Evolutionary conservation across 1,140 invertebrate species (phyloP).

Genomic region (Listronotus oregonensis): DNA sequence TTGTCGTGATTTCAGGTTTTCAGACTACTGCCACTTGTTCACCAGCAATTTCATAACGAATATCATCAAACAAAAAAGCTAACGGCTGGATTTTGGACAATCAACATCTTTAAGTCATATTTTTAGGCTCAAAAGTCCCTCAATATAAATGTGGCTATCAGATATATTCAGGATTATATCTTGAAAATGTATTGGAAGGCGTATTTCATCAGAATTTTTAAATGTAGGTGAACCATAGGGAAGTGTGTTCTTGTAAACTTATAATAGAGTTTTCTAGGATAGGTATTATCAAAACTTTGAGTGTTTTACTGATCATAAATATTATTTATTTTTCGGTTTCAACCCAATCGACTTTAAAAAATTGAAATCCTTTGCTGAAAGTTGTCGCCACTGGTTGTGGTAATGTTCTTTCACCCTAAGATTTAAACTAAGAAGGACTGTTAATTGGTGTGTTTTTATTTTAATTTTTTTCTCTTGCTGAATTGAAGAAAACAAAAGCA

Average conservation of each 20-base stretch:
- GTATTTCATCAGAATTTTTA: conserved; percentile 39
- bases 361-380: too few relatives aligned
- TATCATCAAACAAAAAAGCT: conserved; percentile 12
- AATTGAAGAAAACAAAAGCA: background rate
- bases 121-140: conserved; percentile 29
- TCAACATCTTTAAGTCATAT: background rate
- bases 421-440: too few relatives aligned
- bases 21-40: background rate
- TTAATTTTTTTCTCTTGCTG: too few relatives aligned
- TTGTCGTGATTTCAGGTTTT: background rate
- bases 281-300: conserved; percentile 1
- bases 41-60: background rate
- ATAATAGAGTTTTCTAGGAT: conserved; percentile 7
- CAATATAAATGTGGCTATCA: conserved; percentile 44
- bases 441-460: too few relatives aligned
- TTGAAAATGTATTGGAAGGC: conserved; percentile 37
- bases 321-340: too few relatives aligned
- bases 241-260: conserved; percentile 35
- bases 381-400: too few relatives aligned
- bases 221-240: conserved; percentile 31
- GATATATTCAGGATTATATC: conserved; percentile 37
- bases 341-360: too few relatives aligned
- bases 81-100: conserved; percentile 3
- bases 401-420: too few relatives aligned
- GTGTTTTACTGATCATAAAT: background rate